These are phyloP conservation scores for Epistrophe eligans DNA, from an alignment of 2,888 invertebrate species.

Conservation along the genomic window DNA sequence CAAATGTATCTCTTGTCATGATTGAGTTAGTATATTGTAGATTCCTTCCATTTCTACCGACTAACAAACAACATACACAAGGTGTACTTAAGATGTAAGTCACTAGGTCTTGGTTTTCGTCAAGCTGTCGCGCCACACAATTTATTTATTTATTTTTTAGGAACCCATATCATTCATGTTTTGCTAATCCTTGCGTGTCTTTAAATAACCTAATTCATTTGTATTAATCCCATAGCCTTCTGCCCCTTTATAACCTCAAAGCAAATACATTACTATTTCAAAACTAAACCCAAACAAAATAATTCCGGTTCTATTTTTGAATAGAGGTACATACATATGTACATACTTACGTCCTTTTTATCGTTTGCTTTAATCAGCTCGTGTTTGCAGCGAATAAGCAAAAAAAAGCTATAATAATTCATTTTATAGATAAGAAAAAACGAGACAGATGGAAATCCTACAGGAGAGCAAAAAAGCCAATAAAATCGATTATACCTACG, in stretches of 20 bases:
- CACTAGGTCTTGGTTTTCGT: no score
- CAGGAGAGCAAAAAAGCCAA: not conserved
- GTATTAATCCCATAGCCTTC: not conserved
- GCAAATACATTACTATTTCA: not conserved
- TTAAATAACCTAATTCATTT: not conserved
- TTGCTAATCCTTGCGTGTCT: not conserved
- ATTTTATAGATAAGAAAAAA: conserved; percentile 12
- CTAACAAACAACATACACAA: no score
- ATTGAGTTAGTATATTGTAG: no score
- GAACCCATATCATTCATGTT: not conserved
- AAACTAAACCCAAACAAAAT: not conserved
- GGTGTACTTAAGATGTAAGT: no score
- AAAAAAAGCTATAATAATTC: not conserved
- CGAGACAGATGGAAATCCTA: conserved; percentile 1
- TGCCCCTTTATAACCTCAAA: not conserved
- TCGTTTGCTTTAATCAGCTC: conserved; percentile 12
- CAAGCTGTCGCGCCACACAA: not conserved
- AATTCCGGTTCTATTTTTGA: conserved; percentile 4
- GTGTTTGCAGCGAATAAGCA: conserved; percentile 8
- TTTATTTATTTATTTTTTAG: not conserved
- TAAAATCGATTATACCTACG: conserved; percentile 10
- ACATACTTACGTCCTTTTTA: conserved; percentile 1
- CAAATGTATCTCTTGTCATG: no score
- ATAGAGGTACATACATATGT: not conserved
- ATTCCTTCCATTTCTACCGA: no score